Base-by-base conservation (phyloP, 2,888 invertebrate species). In the Thelaira solivaga region DNA sequence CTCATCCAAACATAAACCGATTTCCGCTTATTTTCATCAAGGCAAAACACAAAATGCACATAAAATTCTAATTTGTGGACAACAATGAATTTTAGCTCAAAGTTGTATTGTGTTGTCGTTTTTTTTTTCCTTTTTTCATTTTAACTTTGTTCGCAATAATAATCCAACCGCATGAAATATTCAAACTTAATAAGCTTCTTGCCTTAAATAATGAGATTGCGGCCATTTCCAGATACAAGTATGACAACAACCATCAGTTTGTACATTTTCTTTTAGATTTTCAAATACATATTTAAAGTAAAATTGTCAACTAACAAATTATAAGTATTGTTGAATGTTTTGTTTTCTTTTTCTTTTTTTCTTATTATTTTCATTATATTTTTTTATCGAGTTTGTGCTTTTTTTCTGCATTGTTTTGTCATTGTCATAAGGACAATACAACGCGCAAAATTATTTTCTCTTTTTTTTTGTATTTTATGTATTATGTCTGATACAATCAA, bases 111-210 rank as follows among this genome's bases (percentile, higher is more conserved):
- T 24, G 29, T 24, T 16, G 26, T 43, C 45, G 43, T 13, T 43
- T 24, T 18, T 2, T 8, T 31, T n/a, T 5, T 26, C 10, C 49
- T 53, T 11, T 47, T 2, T 43, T 34, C 39, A 39, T 31, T 8
- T 49, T 24, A 72, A 41, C 49, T 39, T 59, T 74, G 7, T 18
- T 49, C 31, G 31, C 29, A 67, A 67, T 59, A 74, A 53, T 62
- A 74, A 75, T 62, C 67, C 74, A 75, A 75, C 74, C 74, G 53
- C 74, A 75, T 68, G 68, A 75, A 53, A 53, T 68, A 61, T 75
- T 62, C 61, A 75, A 75, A 75, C 67, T 55, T 61, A 61, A 68
- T 75, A 75, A 75, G 74, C 74, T 75, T 45, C 55, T 67, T 61
- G 61, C 51, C 59, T 61, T 59, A 61, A 72, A 68, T 75, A 68